phyloP scores from a whole-genome alignment of 2,113 vertebrate species.

The Syngnathus typhle region DNA sequence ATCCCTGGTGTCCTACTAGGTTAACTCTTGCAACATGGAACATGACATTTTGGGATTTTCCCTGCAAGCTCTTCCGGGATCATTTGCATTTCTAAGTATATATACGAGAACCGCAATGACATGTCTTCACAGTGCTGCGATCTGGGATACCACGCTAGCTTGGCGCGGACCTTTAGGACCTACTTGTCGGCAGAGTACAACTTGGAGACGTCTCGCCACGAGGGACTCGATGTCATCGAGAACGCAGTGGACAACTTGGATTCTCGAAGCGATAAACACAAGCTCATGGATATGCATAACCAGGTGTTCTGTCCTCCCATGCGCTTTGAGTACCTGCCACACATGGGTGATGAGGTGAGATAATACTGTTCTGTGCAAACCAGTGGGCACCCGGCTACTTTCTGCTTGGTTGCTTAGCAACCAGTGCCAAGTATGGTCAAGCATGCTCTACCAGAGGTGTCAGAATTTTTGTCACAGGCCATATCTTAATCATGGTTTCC shows the following conservation, averaged over 20 bases:
- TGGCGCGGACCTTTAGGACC: conserved; percentile 90
- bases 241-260: conserved; percentile 94
- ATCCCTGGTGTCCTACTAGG: conserved; percentile 51
- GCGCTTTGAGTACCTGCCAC: conserved; percentile 96
- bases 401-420: not conserved
- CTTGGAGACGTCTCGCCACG: conserved; percentile 92
- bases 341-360: conserved; percentile 96
- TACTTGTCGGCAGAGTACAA: conserved; percentile 97
- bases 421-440: too few relatives aligned
- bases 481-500: too few relatives aligned
- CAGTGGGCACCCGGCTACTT: not conserved
- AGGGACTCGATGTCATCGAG: conserved; percentile 92
- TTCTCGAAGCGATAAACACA: conserved; percentile 95
- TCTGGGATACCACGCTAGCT: conserved; percentile 90
- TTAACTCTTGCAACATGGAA: conserved; percentile 25
- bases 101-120: not conserved
- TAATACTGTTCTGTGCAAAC: not conserved
- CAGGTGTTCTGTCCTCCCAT: conserved; percentile 97
- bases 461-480: too few relatives aligned
- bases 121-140: conserved; percentile 83
- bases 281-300: conserved; percentile 98
- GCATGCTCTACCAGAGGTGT: too few relatives aligned
- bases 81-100: too few relatives aligned
- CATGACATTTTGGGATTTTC: conserved; percentile 18
- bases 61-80: not conserved